These are phyloP conservation scores for Willisornis vidua DNA, from an alignment of 2,113 vertebrate genomes.

Conservation along the genomic window DNA sequence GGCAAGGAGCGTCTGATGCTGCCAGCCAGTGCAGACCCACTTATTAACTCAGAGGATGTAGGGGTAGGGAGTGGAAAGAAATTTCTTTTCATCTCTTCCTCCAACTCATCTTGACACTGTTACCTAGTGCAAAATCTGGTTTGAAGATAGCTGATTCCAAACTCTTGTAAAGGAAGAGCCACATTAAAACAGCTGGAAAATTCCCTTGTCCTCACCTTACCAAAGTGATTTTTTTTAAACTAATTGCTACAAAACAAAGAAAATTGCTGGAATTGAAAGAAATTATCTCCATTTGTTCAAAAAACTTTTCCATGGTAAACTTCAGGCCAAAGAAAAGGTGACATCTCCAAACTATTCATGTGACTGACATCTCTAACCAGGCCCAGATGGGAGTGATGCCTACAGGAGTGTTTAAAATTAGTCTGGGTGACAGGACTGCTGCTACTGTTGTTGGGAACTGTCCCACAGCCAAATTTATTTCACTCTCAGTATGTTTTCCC, in stretches of 20 bases:
- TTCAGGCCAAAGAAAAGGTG: neutral
- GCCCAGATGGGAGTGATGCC: neutral
- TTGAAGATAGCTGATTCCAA: neutral
- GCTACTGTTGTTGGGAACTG: constrained; percentile 4
- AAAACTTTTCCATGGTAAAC: neutral
- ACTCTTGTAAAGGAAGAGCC: neutral
- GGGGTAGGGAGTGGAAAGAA: neutral
- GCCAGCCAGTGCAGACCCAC: neutral
- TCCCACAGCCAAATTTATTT: constrained; percentile 22
- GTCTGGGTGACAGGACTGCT: neutral
- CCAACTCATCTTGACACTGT: neutral
- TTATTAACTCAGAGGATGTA: neutral
- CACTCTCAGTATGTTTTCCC: constrained; percentile 5
- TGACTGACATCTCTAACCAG: neutral
- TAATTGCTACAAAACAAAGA: neutral
- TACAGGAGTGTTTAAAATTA: constrained; percentile 12
- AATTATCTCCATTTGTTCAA: neutral
- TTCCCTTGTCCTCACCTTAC: neutral
- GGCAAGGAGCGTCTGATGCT: neutral
- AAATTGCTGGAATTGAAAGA: neutral
- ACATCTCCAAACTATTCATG: neutral
- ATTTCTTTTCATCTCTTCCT: neutral
- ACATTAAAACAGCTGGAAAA: neutral
- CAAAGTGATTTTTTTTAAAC: neutral
- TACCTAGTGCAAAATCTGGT: neutral